A percentile compares a stretch with the other conserved stretches of the same genome.
Conservation (phyloP, 2,797 vertebrate genomes). For the Microctenopoma steveboyesi region DNA sequence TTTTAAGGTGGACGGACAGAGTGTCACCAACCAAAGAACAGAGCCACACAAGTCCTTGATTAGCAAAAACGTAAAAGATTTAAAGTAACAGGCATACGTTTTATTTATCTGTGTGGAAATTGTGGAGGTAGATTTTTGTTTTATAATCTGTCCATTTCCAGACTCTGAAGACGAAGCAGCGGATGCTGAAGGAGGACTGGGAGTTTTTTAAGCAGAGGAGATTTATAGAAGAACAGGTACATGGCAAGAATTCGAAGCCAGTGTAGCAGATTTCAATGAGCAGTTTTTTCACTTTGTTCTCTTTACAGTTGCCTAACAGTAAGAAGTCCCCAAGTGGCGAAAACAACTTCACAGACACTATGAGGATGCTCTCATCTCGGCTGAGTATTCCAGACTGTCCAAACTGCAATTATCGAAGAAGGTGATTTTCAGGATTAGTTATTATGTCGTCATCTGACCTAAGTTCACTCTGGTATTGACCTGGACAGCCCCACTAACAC, state of each 20-base stretch:
- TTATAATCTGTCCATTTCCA: conserved; percentile 60
- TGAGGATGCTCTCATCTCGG: conserved; percentile 95
- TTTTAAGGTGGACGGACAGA: conserved; percentile 85
- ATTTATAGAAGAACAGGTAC: conserved; percentile 96
- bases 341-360: conserved; percentile 94
- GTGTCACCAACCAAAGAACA: conserved; percentile 82
- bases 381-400: conserved; percentile 97
- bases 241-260: neutral
- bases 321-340: conserved; percentile 91
- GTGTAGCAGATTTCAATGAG: neutral
- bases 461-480: no score
- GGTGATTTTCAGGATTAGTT: conserved; percentile 78
- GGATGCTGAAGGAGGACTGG: conserved; percentile 95
- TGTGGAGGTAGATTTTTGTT: neutral
- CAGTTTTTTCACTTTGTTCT: conserved; percentile 8
- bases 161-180: conserved; percentile 93
- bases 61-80: conserved; percentile 85
- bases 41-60: conserved; percentile 86
- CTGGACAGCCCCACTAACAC: no score
- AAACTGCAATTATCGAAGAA: conserved; percentile 96
- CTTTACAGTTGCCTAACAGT: conserved; percentile 87
- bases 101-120: neutral
- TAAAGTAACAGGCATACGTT: neutral
- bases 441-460: neutral
- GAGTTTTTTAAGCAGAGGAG: conserved; percentile 95